A percentile compares a stretch with the other conserved stretches of the same genome.
Evolutionary conservation across 1,140 invertebrate genomes (phyloP).

Genomic region (Colletes gigas): DNA sequence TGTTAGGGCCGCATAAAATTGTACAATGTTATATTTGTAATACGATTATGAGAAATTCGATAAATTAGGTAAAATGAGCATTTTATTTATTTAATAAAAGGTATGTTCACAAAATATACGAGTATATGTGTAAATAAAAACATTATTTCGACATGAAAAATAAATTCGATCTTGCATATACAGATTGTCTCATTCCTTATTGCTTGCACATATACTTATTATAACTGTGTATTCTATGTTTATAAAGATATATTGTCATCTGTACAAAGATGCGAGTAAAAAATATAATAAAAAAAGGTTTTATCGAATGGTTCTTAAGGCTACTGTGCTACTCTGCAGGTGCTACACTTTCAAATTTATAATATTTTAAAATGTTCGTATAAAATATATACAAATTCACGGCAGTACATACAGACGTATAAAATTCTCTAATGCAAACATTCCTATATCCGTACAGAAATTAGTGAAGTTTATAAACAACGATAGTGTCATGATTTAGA

Average conservation of each 20-base stretch:
- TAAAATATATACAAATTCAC: constrained; percentile 43
- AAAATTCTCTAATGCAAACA: constrained; percentile 16
- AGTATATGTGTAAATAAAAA: constrained; percentile 64
- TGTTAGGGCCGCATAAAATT: constrained; percentile 51
- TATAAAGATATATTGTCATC: background rate
- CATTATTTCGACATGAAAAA: constrained; percentile 52
- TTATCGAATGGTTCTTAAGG: constrained; percentile 22
- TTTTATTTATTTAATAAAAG: constrained; percentile 61
- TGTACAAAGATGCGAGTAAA: constrained; percentile 21
- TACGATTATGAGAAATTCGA: constrained; percentile 23
- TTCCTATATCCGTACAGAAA: background rate
- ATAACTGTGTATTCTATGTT: constrained; percentile 5
- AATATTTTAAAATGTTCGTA: constrained; percentile 18
- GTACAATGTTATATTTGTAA: constrained; percentile 24
- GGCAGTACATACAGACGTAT: constrained; percentile 4
- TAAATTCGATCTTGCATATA: constrained; percentile 51
- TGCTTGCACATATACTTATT: background rate
- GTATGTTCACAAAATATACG: constrained; percentile 54
- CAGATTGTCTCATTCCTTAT: constrained; percentile 2
- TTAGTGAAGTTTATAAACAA: constrained; percentile 6
- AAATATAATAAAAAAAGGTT: constrained; percentile 26
- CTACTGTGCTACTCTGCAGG: constrained; percentile 25
- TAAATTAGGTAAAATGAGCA: constrained; percentile 50
- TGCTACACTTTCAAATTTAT: background rate
- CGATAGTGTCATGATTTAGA: constrained; percentile 13